Evolutionary conservation across 2,888 invertebrate genomes (phyloP).

Genomic region (Acrocera orbiculus): DNA sequence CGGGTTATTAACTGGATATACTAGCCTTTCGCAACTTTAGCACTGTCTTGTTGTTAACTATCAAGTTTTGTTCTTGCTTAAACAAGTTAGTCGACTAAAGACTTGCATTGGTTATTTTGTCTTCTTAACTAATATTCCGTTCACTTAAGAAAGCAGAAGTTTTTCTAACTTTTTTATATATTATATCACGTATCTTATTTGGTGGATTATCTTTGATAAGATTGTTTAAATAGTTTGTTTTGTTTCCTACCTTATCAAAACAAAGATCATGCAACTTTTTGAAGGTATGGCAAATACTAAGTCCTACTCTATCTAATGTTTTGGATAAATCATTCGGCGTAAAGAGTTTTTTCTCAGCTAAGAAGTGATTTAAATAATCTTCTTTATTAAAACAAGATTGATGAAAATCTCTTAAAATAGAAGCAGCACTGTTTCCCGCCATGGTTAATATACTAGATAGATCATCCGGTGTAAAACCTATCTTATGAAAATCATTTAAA

Average conservation of each 20-base stretch:
- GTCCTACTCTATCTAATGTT: conserved; percentile 16
- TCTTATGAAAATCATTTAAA: conserved; percentile 15
- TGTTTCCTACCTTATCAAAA: conserved; percentile 20
- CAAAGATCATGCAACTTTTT: conserved; percentile 18
- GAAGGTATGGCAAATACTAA: conserved; percentile 15
- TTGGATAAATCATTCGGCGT: conserved; percentile 16
- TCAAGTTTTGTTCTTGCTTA: too few species aligned
- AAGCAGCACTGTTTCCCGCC: conserved; percentile 19
- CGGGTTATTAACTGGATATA: too few species aligned
- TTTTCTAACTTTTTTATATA: conserved; percentile 15
- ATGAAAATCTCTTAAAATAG: conserved; percentile 19
- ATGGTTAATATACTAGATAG: conserved; percentile 19
- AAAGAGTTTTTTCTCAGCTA: conserved; percentile 17
- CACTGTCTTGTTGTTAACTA: too few species aligned
- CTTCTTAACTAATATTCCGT: too few species aligned
- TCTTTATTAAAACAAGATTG: conserved; percentile 19
- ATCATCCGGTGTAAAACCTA: conserved; percentile 11
- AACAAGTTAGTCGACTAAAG: too few species aligned
- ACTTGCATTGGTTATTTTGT: too few species aligned
- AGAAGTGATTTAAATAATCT: conserved; percentile 18
- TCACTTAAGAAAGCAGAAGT: too few species aligned
- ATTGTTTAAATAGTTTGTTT: conserved; percentile 19
- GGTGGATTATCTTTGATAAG: conserved; percentile 14
- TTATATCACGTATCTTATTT: conserved; percentile 14
- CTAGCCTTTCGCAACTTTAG: too few species aligned